phyloP scores from a whole-genome alignment of 2,888 invertebrate genomes.

The Rotaria macrura region DNA sequence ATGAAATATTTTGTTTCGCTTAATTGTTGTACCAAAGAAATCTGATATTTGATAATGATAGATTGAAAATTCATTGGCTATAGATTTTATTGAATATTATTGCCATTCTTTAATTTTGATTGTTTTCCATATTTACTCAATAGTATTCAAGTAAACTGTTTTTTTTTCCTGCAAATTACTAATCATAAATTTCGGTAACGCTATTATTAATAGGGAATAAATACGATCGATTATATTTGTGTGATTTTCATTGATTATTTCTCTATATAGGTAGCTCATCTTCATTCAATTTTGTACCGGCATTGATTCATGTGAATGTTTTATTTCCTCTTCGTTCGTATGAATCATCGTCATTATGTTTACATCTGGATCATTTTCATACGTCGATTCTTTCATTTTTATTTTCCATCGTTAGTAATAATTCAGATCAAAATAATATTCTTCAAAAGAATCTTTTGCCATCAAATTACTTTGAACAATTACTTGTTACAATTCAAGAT shows the following conservation, averaged over 20 bases:
- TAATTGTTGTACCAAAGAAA: too few species aligned
- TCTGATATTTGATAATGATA: too few species aligned
- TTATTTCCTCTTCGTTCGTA: not conserved
- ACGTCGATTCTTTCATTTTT: slow-evolving; percentile 4
- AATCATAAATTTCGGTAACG: too few species aligned
- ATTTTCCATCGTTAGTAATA: not conserved
- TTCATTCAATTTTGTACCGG: not conserved
- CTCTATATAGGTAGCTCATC: not conserved
- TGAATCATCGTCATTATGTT: not conserved
- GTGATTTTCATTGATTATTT: not conserved
- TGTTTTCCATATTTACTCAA: too few species aligned
- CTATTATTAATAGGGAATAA: too few species aligned
- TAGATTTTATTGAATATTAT: too few species aligned
- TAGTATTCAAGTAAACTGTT: too few species aligned
- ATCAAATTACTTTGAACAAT: not conserved
- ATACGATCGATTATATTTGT: too few species aligned
- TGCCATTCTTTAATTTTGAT: too few species aligned
- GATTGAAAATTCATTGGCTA: too few species aligned
- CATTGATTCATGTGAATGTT: not conserved
- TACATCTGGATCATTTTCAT: slow-evolving; percentile 5
- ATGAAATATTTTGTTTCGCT: too few species aligned
- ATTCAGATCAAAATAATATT: not conserved
- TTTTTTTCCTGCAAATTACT: too few species aligned
- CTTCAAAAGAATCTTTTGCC: not conserved
- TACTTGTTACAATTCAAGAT: not conserved